A percentile compares a stretch with the other conserved stretches of the same genome.
phyloP scores from a whole-genome alignment of 2,797 vertebrate genomes.

The Sebastolobus alascanus region DNA sequence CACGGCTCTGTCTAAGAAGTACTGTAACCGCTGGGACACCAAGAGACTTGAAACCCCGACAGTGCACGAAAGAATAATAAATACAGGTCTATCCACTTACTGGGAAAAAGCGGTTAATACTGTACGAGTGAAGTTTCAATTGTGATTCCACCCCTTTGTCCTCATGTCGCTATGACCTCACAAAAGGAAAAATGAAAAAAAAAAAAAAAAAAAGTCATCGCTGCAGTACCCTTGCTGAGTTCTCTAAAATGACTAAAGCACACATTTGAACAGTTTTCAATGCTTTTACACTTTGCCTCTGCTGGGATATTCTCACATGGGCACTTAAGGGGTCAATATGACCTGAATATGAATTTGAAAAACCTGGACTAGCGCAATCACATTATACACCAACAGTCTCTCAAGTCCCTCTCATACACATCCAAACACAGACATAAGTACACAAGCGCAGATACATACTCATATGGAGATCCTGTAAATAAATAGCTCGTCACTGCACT shows the following conservation, averaged over 20 bases:
- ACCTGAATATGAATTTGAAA: slow-evolving; percentile 17
- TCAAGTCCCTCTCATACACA: not conserved
- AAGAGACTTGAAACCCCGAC: not conserved
- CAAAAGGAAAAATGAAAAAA: not conserved
- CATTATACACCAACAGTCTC: not conserved
- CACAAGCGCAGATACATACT: not conserved
- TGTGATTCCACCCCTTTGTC: not conserved
- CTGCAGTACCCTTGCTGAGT: not conserved
- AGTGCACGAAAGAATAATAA: not conserved
- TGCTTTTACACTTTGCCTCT: not conserved
- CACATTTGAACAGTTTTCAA: not conserved
- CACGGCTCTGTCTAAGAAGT: not conserved
- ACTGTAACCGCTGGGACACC: not conserved
- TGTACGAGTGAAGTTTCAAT: not conserved
- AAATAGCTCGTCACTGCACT: not conserved
- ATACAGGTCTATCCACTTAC: not conserved
- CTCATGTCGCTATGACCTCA: slow-evolving; percentile 25
- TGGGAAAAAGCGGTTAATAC: not conserved
- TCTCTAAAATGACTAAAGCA: slow-evolving; percentile 17
- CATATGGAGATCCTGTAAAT: not conserved
- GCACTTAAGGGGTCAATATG: slow-evolving; percentile 15
- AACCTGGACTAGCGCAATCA: not conserved
- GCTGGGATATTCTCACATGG: not conserved
- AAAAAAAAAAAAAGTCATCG: not conserved
- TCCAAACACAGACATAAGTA: not conserved